These are phyloP conservation scores for Ictalurus furcatus DNA, from an alignment of 2,113 vertebrate species.

Conservation along the genomic window DNA sequence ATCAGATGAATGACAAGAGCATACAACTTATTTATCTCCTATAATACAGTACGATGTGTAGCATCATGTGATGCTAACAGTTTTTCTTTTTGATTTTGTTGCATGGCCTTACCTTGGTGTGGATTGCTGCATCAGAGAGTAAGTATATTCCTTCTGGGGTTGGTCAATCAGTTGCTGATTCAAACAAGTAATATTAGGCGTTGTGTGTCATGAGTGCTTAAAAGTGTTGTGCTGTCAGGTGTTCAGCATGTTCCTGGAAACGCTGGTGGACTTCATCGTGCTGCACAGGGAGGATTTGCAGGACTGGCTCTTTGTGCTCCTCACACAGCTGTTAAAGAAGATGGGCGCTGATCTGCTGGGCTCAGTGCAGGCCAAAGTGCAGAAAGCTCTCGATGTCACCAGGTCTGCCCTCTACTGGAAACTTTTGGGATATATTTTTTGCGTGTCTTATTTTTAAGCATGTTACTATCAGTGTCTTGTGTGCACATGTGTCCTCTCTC, in stretches of 20 bases:
- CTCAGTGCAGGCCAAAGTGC: conserved; percentile 93
- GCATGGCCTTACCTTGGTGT: conserved; percentile 55
- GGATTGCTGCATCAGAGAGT: conserved; percentile 68
- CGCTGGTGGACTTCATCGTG: conserved; percentile 87
- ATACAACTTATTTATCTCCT: background rate
- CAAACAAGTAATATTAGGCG: background rate
- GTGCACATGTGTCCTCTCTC: background rate
- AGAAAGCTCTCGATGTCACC: conserved; percentile 88
- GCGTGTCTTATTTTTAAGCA: background rate
- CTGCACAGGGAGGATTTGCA: conserved; percentile 90
- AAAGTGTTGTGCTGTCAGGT: conserved; percentile 70
- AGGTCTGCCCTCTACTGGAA: conserved; percentile 70
- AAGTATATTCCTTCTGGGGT: conserved; percentile 51
- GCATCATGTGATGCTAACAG: conserved; percentile 44
- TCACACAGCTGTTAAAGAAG: conserved; percentile 93
- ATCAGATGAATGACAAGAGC: background rate
- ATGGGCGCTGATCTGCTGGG: conserved; percentile 93
- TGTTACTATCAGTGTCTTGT: background rate
- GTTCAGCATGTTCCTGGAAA: conserved; percentile 97
- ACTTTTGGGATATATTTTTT: background rate
- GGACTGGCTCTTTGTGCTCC: conserved; percentile 89
- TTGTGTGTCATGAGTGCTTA: background rate
- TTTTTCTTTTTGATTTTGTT: conserved; percentile 45
- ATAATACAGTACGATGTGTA: background rate
- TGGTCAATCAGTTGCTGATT: background rate